These are phyloP conservation scores for Syngnathus typhle DNA, from an alignment of 2,113 vertebrate genomes.

Conservation along the genomic window DNA sequence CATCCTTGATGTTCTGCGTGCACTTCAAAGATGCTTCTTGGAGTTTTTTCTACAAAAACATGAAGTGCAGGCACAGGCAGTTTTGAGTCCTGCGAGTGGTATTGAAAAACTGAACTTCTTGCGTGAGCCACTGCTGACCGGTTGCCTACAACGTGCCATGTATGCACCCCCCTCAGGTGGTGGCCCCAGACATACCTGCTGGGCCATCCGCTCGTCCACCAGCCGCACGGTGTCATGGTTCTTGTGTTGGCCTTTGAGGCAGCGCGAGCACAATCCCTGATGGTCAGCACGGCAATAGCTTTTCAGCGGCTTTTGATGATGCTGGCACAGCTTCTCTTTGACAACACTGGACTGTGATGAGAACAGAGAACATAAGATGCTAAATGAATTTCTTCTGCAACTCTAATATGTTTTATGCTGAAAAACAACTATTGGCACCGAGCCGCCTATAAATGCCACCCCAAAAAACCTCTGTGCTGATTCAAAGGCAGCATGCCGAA, in stretches of 20 bases:
- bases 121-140: too few relatives aligned
- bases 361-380: background rate
- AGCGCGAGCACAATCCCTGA: conserved; percentile 64
- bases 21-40: conserved; percentile 60
- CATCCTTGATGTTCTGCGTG: conserved; percentile 56
- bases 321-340: conserved; percentile 61
- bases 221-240: conserved; percentile 54
- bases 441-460: too few relatives aligned
- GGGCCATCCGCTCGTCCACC: conserved; percentile 43
- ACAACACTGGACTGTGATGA: background rate
- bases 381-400: too few relatives aligned
- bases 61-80: conserved; percentile 14
- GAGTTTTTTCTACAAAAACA: conserved; percentile 61
- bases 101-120: too few relatives aligned
- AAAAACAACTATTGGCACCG: too few relatives aligned
- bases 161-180: too few relatives aligned
- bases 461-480: too few relatives aligned
- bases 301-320: conserved; percentile 58
- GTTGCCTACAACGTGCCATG: too few relatives aligned
- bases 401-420: too few relatives aligned
- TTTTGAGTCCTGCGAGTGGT: too few relatives aligned
- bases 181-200: conserved; percentile 53
- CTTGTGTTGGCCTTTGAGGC: conserved; percentile 64
- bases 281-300: conserved; percentile 68
- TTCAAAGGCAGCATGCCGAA: too few relatives aligned